Conservation (phyloP, 2,113 vertebrate genomes). For the Mola mola region DNA sequence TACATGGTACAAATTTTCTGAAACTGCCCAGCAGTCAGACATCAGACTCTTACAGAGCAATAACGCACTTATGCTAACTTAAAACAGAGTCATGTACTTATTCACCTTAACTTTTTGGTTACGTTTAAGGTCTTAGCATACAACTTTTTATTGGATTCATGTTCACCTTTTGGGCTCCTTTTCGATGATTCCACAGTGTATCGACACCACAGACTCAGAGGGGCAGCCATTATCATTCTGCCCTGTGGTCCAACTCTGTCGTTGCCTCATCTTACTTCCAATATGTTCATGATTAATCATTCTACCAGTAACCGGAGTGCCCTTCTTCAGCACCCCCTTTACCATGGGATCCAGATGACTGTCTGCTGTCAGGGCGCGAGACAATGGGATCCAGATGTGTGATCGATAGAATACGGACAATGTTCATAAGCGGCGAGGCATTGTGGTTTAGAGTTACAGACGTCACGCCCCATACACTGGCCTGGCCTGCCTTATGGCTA, state of each 20-base stretch:
- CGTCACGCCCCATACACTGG: constrained; percentile 51
- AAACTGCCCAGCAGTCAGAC: not conserved
- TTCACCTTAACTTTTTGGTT: constrained; percentile 26
- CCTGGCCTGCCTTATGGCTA: constrained; percentile 50
- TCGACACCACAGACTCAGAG: constrained; percentile 33
- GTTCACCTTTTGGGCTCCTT: constrained; percentile 23
- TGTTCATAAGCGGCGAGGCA: constrained; percentile 60
- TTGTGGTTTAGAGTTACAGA: constrained; percentile 73
- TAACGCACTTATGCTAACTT: constrained; percentile 7
- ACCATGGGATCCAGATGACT: constrained; percentile 76
- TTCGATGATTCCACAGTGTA: constrained; percentile 10
- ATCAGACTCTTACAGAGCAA: not conserved
- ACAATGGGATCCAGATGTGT: constrained; percentile 79
- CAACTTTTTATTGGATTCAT: constrained; percentile 3
- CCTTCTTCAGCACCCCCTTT: constrained; percentile 53
- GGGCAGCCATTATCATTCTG: constrained; percentile 52
- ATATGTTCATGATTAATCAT: constrained; percentile 75
- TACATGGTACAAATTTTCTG: not conserved
- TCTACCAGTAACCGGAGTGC: constrained; percentile 74
- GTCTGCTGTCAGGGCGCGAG: constrained; percentile 71
- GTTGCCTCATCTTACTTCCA: constrained; percentile 61
- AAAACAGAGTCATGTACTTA: constrained; percentile 23
- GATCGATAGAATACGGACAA: constrained; percentile 72
- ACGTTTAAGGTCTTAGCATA: constrained; percentile 19
- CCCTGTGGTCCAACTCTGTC: constrained; percentile 63